A percentile compares a stretch with the other conserved stretches of the same genome.
These are phyloP conservation scores for Tenebrio molitor DNA, from an alignment of 1,140 invertebrate species.

Conservation along the genomic window DNA sequence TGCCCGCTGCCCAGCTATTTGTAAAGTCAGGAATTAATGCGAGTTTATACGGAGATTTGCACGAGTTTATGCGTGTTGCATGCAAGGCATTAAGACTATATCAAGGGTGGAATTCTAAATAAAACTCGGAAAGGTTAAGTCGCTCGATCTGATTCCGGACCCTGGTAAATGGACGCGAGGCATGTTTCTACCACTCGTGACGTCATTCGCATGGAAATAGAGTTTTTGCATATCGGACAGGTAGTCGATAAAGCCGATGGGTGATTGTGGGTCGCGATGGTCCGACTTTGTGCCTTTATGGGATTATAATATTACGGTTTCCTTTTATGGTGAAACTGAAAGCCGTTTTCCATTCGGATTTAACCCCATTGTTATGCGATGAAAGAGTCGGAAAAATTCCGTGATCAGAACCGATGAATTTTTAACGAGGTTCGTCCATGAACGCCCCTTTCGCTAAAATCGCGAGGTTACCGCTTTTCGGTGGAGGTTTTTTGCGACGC, in stretches of 20 bases:
- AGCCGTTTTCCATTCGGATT: slow-evolving; percentile 28
- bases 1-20: slow-evolving; percentile 28
- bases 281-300: slow-evolving; percentile 48
- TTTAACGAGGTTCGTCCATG: slow-evolving; percentile 19
- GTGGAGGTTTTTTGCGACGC: neutral
- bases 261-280: slow-evolving; percentile 41
- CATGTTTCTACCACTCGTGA: slow-evolving; percentile 44
- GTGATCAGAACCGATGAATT: slow-evolving; percentile 28
- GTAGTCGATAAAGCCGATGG: slow-evolving; percentile 44
- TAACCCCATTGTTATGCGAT: neutral
- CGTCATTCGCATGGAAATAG: slow-evolving; percentile 40
- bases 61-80: slow-evolving; percentile 43
- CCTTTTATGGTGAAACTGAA: slow-evolving; percentile 47
- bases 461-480: slow-evolving; percentile 1
- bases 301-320: slow-evolving; percentile 54
- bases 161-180: slow-evolving; percentile 32
- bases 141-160: slow-evolving; percentile 41
- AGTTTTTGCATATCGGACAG: slow-evolving; percentile 46
- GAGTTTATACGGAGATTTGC: slow-evolving; percentile 37
- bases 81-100: slow-evolving; percentile 47
- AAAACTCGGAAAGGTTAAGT: slow-evolving; percentile 48
- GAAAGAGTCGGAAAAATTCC: slow-evolving; percentile 24
- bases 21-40: slow-evolving; percentile 34
- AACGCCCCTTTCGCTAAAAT: slow-evolving; percentile 20
- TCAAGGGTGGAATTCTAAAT: slow-evolving; percentile 48